Percentiles rank a stretch among this genome's conserved stretches.
phyloP scores from a whole-genome alignment of 2,888 invertebrate species.

The Oscheius onirici region DNA sequence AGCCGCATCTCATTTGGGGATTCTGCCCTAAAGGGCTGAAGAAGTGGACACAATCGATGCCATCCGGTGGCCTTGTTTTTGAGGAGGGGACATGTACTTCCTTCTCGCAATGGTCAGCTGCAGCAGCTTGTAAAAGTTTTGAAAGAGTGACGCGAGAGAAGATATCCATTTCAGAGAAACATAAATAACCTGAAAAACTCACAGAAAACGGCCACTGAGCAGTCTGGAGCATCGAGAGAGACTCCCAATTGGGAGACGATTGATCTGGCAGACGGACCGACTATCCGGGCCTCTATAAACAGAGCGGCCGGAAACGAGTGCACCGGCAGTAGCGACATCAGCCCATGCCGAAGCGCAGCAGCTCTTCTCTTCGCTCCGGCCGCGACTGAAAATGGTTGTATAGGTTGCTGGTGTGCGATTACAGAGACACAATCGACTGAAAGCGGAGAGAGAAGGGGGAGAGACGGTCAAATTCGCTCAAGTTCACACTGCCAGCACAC shows the following conservation, averaged over 20 bases:
- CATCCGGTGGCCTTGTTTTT: background rate
- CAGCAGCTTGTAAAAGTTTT: background rate
- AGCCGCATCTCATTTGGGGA: constrained; percentile 28
- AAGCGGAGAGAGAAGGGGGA: background rate
- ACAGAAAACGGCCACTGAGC: constrained; percentile 63
- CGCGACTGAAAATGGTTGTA: constrained; percentile 13
- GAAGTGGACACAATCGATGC: constrained; percentile 26
- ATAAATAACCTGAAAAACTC: constrained; percentile 41
- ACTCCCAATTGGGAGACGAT: constrained; percentile 61
- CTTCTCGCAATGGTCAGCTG: background rate
- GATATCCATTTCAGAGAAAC: constrained; percentile 7
- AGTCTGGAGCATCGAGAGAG: constrained; percentile 58
- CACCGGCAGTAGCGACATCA: constrained; percentile 53
- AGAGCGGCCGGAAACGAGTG: constrained; percentile 47
- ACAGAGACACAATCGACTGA: constrained; percentile 10
- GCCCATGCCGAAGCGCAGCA: constrained; percentile 18
- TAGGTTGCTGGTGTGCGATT: constrained; percentile 6
- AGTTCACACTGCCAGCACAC: background rate
- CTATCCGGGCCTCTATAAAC: constrained; percentile 52
- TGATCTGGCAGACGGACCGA: constrained; percentile 40
- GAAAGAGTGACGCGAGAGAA: background rate
- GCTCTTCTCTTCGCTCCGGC: constrained; percentile 20
- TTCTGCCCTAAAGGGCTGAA: background rate
- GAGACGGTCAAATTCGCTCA: constrained; percentile 15
- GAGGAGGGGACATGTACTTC: background rate